Evolutionary conservation across 2,888 invertebrate species (phyloP).

Genomic region (Alitta virens): DNA sequence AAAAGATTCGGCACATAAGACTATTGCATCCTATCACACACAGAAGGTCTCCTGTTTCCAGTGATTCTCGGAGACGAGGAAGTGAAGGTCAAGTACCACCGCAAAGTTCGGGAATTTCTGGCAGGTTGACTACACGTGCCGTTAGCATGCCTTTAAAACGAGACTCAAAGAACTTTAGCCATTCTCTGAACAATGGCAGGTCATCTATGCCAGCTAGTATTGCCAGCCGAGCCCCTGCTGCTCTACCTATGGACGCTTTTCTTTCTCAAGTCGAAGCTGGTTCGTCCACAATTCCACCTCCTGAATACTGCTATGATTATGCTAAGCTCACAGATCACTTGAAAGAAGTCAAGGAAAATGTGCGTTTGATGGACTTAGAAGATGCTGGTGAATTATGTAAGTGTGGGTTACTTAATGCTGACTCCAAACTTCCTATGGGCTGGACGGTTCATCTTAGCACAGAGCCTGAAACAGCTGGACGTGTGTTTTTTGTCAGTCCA

Average conservation of each 20-base stretch:
- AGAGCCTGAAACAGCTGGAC: neutral
- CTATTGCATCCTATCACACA: neutral
- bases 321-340: neutral
- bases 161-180: no score
- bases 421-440: neutral
- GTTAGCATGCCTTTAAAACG: no score
- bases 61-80: neutral
- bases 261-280: neutral
- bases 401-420: slow-evolving; percentile 9
- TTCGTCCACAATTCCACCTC: neutral
- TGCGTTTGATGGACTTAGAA: neutral
- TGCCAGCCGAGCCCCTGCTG: no score
- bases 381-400: neutral
- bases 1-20: neutral
- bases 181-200: no score
- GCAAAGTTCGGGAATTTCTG: no score
- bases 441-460: slow-evolving; percentile 10
- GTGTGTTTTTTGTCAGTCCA: slow-evolving; percentile 6
- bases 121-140: no score
- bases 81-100: neutral
- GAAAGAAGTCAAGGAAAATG: neutral
- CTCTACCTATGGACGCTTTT: neutral
- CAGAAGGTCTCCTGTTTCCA: neutral
- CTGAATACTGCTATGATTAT: neutral
- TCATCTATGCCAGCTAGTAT: no score